Percentiles rank a stretch among this genome's conserved stretches.
These are phyloP conservation scores for Haliclystus octoradiatus DNA, from an alignment of 30 jellyfish, hydroid and myxozoan species.

Conservation along the genomic window DNA sequence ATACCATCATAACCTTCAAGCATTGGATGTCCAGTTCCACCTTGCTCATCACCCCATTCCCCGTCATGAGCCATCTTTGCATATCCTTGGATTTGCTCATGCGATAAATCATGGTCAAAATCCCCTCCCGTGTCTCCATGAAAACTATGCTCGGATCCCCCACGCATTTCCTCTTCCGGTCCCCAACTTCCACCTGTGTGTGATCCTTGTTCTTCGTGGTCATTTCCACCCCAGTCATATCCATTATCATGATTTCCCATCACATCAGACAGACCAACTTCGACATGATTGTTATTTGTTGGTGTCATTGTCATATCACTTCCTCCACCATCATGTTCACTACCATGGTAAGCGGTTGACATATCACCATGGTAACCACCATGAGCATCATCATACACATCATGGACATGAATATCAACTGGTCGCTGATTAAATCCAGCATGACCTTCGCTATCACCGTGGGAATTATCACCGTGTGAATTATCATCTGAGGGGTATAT, in stretches of 20 bases:
- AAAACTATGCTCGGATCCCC: background rate
- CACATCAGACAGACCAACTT: background rate
- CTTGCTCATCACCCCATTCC: background rate
- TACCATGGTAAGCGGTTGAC: background rate
- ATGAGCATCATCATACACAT: background rate
- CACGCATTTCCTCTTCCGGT: background rate
- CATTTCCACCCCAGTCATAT: background rate
- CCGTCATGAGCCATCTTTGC: background rate
- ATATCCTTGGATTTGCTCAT: background rate
- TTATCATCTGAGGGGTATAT: background rate
- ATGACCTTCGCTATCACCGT: conserved; percentile 4
- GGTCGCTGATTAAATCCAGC: background rate
- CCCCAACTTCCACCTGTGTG: background rate
- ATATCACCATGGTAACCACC: background rate
- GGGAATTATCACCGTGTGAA: conserved; percentile 3
- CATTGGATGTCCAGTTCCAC: background rate
- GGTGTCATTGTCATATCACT: background rate
- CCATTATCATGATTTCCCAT: background rate
- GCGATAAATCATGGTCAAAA: background rate
- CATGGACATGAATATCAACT: conserved; percentile 1
- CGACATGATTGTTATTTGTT: background rate
- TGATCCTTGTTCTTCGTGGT: background rate
- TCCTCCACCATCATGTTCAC: background rate
- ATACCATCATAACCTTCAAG: background rate
- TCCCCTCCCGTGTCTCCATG: background rate